Percentiles rank a stretch among this genome's conserved stretches.
phyloP scores from a whole-genome alignment of 2,888 invertebrate species.

The Miltochrista miniata region DNA sequence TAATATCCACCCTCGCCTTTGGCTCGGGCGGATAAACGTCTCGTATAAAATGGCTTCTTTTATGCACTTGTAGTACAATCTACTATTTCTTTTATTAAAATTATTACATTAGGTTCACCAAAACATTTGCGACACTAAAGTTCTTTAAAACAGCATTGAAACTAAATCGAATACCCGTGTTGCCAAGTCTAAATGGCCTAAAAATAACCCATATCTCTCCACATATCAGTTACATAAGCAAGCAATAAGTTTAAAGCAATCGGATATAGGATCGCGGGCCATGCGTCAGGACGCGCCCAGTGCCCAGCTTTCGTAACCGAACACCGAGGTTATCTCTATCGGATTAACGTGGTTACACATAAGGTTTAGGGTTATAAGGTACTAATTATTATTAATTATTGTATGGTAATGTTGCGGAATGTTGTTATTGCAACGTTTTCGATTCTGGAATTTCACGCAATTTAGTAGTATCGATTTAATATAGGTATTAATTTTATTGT shows the following conservation, averaged over 20 bases:
- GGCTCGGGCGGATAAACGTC: too few relatives aligned
- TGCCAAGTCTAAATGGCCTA: not conserved
- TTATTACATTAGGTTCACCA: too few relatives aligned
- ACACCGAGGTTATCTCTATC: conserved; percentile 26
- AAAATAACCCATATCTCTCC: conserved; percentile 25
- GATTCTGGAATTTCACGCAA: not conserved
- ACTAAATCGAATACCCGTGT: too few relatives aligned
- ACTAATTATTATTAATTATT: conserved; percentile 8
- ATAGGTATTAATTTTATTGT: not conserved
- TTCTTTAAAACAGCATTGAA: too few relatives aligned
- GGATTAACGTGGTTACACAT: conserved; percentile 11
- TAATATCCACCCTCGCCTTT: too few relatives aligned
- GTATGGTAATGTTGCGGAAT: not conserved
- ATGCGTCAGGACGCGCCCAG: conserved; percentile 41
- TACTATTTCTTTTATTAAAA: too few relatives aligned
- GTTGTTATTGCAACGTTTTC: conserved; percentile 1
- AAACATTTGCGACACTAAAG: too few relatives aligned
- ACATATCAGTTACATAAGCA: conserved; percentile 43
- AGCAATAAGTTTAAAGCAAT: conserved; percentile 44
- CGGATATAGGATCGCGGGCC: conserved; percentile 36
- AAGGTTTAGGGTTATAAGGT: conserved; percentile 8
- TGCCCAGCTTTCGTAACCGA: conserved; percentile 36
- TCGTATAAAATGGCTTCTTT: too few relatives aligned
- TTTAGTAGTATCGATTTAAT: too few relatives aligned
- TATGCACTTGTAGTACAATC: too few relatives aligned